phyloP scores from a whole-genome alignment of 2,888 invertebrate genomes.

The Limenitis camilla region DNA sequence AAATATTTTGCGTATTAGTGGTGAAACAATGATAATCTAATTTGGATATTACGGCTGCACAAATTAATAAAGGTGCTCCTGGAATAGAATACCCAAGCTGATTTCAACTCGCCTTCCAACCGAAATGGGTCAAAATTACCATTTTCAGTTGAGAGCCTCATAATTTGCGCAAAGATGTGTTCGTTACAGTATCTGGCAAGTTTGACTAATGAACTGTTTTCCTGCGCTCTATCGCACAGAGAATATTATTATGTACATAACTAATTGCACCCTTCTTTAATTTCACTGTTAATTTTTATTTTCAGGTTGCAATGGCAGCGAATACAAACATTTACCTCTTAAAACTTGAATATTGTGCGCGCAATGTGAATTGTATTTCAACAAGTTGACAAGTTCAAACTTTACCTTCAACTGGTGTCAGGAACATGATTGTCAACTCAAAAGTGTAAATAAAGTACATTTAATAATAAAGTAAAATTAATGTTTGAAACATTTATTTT shows the following conservation, averaged over 20 bases:
- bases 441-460: too few species aligned
- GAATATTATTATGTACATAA: conserved; percentile 4
- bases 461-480: too few species aligned
- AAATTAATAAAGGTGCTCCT: conserved; percentile 11
- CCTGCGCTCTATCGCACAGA: conserved; percentile 7
- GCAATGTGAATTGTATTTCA: too few species aligned
- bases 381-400: too few species aligned
- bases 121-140: conserved; percentile 19
- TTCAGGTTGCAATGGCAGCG: neutral
- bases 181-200: conserved; percentile 17
- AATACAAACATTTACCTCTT: neutral
- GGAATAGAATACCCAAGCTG: conserved; percentile 13
- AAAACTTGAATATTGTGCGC: too few species aligned
- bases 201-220: conserved; percentile 19
- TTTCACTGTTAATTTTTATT: neutral
- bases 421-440: too few species aligned
- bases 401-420: too few species aligned
- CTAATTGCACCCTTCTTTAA: conserved; percentile 1
- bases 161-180: conserved; percentile 21
- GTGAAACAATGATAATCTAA: neutral
- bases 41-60: conserved; percentile 3
- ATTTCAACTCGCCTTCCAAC: conserved; percentile 12
- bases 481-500: too few species aligned
- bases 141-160: conserved; percentile 18
- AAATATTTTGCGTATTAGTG: neutral